Conservation (phyloP, 2,113 vertebrate genomes). For the Muntiacus reevesi region DNA sequence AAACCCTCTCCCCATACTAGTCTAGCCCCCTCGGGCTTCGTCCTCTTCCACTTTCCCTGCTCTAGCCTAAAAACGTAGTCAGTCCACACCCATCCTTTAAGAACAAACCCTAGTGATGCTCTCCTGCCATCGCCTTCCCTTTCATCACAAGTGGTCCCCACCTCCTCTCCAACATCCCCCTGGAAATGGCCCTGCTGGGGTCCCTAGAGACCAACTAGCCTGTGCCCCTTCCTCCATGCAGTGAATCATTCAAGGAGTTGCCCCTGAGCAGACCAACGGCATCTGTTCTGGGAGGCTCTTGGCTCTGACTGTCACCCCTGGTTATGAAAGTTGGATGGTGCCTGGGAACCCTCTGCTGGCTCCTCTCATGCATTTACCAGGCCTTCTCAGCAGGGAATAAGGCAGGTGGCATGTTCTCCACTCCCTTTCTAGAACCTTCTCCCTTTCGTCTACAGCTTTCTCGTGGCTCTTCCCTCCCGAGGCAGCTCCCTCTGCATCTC, state of each 20-base stretch:
- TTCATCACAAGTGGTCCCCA: too few relatives aligned
- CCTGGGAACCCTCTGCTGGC: background rate
- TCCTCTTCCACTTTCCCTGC: background rate
- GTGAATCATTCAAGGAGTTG: background rate
- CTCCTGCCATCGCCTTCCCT: background rate
- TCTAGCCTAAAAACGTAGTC: rapidly evolving
- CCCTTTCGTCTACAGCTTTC: background rate
- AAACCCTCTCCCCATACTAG: too few relatives aligned
- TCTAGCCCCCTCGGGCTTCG: rapidly evolving
- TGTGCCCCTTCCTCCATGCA: rapidly evolving
- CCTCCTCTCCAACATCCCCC: background rate
- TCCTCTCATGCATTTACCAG: background rate
- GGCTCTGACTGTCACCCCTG: rapidly evolving
- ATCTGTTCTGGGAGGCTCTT: background rate
- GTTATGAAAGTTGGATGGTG: background rate
- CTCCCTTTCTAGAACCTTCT: background rate
- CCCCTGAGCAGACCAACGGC: rapidly evolving
- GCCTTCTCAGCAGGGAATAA: background rate
- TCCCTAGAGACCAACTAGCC: background rate
- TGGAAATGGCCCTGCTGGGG: background rate
- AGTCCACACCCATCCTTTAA: background rate
- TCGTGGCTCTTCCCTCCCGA: background rate
- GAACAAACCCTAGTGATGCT: background rate
- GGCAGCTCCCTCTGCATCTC: background rate
- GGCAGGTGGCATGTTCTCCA: background rate